Conservation (phyloP, 2,113 vertebrate species). For the Phasianus colchicus region DNA sequence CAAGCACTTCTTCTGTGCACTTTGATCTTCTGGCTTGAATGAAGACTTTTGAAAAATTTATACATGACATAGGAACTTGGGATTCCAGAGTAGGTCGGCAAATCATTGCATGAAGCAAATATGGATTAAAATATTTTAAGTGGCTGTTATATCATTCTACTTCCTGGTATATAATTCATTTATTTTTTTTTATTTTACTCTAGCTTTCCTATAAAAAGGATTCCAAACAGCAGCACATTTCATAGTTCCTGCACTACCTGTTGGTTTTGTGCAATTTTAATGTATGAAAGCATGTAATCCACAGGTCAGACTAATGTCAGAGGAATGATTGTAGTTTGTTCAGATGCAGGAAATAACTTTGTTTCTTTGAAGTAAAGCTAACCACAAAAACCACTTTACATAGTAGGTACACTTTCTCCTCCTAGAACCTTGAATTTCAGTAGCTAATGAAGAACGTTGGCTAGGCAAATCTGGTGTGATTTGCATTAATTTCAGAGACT, state of each 20-base stretch:
- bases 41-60: neutral
- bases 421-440: neutral
- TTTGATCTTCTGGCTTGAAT: slow-evolving; percentile 15
- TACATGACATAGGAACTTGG: neutral
- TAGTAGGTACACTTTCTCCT: neutral
- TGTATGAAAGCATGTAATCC: neutral
- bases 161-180: neutral
- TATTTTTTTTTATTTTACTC: neutral
- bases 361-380: slow-evolving; percentile 36
- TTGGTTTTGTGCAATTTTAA: neutral
- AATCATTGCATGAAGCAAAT: neutral
- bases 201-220: neutral
- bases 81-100: neutral
- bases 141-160: neutral
- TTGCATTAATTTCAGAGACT: neutral
- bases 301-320: neutral
- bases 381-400: neutral
- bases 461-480: neutral
- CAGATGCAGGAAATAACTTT: neutral
- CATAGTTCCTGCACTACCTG: neutral
- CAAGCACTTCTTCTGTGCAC: neutral
- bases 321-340: neutral
- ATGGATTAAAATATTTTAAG: neutral
- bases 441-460: fast-evolving
- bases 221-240: neutral